Conservation (phyloP, 1,140 invertebrate genomes). For the Papilio machaon region DNA sequence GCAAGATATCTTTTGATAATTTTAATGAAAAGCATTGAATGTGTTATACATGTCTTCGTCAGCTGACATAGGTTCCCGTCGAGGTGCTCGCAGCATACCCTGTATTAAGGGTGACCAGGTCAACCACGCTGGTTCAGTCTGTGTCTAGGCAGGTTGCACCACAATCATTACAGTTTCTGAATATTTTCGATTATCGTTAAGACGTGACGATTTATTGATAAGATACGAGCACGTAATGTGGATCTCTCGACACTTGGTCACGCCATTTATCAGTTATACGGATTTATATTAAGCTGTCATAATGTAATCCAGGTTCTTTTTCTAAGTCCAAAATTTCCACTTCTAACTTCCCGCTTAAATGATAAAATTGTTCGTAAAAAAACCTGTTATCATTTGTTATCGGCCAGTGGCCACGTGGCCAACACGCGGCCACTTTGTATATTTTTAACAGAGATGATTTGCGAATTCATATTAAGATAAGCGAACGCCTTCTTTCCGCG, state of each 20-base stretch:
- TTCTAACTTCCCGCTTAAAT: neutral
- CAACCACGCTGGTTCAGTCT: no score
- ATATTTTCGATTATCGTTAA: neutral
- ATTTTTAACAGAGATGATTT: neutral
- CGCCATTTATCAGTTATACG: neutral
- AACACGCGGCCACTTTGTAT: neutral
- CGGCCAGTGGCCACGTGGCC: slow-evolving; percentile 14
- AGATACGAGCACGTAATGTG: neutral
- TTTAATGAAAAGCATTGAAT: no score
- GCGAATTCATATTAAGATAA: slow-evolving; percentile 1
- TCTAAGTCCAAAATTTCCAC: neutral
- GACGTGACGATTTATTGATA: neutral
- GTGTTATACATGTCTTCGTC: no score
- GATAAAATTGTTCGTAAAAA: neutral
- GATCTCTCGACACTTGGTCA: neutral
- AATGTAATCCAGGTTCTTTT: neutral
- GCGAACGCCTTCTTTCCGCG: neutral
- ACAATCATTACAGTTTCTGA: no score
- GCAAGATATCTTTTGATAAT: no score
- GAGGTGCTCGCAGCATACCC: no score
- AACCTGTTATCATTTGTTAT: slow-evolving; percentile 6
- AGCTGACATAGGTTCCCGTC: no score
- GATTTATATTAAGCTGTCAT: neutral
- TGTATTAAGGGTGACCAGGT: no score
- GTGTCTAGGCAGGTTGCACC: no score